Percentiles rank a stretch among this genome's conserved stretches.
phyloP scores from a whole-genome alignment of 2,797 vertebrate species.

The Notamacropus eugenii region DNA sequence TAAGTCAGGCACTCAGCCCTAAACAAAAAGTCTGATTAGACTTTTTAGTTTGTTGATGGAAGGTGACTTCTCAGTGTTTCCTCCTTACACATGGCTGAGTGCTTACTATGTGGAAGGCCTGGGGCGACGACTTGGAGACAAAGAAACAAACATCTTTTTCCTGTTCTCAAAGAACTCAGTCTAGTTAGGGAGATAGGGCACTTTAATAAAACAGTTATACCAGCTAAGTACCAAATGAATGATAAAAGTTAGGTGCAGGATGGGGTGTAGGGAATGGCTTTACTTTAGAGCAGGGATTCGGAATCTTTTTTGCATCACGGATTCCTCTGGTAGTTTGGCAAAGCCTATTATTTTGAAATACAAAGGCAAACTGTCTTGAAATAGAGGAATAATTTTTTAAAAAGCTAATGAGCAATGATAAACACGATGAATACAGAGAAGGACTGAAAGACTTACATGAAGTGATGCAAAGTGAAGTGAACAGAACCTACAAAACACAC shows the following conservation, averaged over 20 bases:
- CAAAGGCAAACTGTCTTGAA: neutral
- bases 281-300: neutral
- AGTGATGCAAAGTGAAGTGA: neutral
- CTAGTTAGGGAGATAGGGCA: neutral
- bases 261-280: neutral
- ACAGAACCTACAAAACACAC: neutral
- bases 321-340: neutral
- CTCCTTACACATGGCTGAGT: neutral
- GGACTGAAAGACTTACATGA: neutral
- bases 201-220: neutral
- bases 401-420: neutral
- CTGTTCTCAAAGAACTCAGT: neutral
- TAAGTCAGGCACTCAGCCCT: neutral
- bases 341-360: neutral
- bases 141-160: neutral
- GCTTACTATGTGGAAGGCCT: neutral
- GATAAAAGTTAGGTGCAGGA: neutral
- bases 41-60: neutral
- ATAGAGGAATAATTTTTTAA: neutral
- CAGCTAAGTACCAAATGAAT: neutral
- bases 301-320: neutral
- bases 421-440: neutral
- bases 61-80: neutral
- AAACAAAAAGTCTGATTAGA: neutral
- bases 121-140: neutral